Conservation (phyloP, 1,140 invertebrate genomes). For the Brachionus rotundiformis region DNA sequence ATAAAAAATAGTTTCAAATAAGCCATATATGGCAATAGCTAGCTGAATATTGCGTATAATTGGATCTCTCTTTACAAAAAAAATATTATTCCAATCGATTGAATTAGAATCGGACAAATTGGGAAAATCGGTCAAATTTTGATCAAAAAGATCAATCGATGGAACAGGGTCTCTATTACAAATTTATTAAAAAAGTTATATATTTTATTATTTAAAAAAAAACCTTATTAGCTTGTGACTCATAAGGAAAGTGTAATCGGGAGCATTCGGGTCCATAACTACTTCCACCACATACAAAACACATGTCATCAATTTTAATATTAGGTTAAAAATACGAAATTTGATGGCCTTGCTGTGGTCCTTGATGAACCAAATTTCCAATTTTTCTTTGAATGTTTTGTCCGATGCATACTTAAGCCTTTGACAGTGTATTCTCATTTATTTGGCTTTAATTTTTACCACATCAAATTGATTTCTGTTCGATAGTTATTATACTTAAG, state of each 20-base stretch:
- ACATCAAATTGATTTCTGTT: neutral
- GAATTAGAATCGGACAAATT: neutral
- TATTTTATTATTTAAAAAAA: neutral
- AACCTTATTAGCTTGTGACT: slow-evolving; percentile 9
- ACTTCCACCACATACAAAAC: slow-evolving; percentile 88
- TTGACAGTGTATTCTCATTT: slow-evolving; percentile 50
- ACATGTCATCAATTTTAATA: slow-evolving; percentile 88
- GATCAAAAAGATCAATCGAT: neutral
- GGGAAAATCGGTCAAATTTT: neutral
- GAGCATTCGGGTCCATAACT: slow-evolving; percentile 70
- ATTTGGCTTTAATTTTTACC: too few relatives aligned
- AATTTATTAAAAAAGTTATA: neutral
- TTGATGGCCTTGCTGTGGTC: slow-evolving; percentile 46
- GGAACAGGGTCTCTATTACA: neutral
- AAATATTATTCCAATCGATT: slow-evolving; percentile 50
- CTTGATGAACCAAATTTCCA: slow-evolving; percentile 51
- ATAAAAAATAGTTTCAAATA: slow-evolving; percentile 44
- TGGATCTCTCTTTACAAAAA: slow-evolving; percentile 50
- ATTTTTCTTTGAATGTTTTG: slow-evolving; percentile 49
- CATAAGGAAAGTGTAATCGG: neutral
- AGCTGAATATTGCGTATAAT: slow-evolving; percentile 36
- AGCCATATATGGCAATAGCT: slow-evolving; percentile 29
- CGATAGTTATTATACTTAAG: neutral
- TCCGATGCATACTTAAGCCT: slow-evolving; percentile 48
- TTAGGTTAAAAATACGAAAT: slow-evolving; percentile 84